Conservation (phyloP, 2,888 invertebrate species). For the Tetragonisca angustula region DNA sequence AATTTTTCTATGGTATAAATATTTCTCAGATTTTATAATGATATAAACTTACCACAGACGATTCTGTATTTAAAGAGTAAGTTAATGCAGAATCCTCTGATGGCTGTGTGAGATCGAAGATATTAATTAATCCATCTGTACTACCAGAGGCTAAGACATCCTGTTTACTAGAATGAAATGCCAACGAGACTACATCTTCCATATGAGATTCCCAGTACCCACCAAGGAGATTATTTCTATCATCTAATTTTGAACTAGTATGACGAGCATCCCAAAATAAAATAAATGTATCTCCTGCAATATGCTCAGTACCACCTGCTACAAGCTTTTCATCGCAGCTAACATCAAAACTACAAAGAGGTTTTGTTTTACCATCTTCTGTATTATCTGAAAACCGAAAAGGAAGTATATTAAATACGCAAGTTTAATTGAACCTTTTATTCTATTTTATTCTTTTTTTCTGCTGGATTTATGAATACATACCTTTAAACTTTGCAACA, state of each 20-base stretch:
- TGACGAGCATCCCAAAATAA: constrained; percentile 92
- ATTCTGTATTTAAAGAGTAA: constrained; percentile 91
- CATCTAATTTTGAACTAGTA: constrained; percentile 81
- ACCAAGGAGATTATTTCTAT: constrained; percentile 86
- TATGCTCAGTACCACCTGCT: constrained; percentile 90
- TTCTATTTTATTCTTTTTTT: too few relatives aligned
- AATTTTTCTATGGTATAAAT: neutral
- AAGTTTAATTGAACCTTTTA: neutral
- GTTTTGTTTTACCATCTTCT: constrained; percentile 84
- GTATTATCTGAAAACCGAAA: constrained; percentile 72
- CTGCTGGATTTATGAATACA: neutral
- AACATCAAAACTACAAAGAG: constrained; percentile 90
- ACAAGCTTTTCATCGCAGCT: constrained; percentile 89
- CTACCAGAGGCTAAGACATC: constrained; percentile 91
- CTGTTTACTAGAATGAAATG: constrained; percentile 89
- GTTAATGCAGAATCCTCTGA: constrained; percentile 92
- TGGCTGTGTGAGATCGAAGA: constrained; percentile 90
- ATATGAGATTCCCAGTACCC: constrained; percentile 94
- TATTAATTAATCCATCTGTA: constrained; percentile 93
- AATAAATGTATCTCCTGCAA: constrained; percentile 89
- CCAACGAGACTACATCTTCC: constrained; percentile 89
- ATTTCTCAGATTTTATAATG: neutral
- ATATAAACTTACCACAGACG: constrained; percentile 87
- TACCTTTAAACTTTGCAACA: constrained; percentile 84
- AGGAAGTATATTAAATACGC: constrained; percentile 78